Evolutionary conservation across 92 coral and sea anemone genomes (phyloP).

Genomic region (Diadumene lineata): DNA sequence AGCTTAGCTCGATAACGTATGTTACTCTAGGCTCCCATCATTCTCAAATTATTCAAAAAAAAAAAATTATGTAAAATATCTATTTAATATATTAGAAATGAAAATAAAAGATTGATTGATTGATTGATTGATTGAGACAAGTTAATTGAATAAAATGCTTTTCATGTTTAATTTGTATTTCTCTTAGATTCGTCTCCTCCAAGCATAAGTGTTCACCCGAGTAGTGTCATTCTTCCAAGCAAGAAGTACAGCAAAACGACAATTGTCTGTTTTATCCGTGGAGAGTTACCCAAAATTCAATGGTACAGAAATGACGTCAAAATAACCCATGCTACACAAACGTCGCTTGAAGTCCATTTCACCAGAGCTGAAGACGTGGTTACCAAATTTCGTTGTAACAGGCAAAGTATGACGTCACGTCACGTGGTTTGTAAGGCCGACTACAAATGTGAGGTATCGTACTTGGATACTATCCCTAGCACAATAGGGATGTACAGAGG

Average conservation of each 20-base stretch:
- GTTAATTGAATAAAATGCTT: background rate
- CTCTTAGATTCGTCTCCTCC: background rate
- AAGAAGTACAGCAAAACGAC: background rate
- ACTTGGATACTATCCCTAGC: background rate
- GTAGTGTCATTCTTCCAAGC: slow-evolving; percentile 10
- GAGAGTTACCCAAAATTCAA: slow-evolving; percentile 9
- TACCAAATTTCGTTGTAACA: slow-evolving; percentile 5
- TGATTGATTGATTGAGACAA: no score
- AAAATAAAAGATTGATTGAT: no score
- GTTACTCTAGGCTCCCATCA: no score
- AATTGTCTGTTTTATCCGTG: background rate
- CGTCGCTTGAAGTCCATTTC: slow-evolving; percentile 4
- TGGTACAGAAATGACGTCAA: slow-evolving; percentile 6
- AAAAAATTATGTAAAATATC: no score
- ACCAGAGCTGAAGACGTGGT: slow-evolving; percentile 11
- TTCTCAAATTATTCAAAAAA: no score
- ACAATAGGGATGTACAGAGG: background rate
- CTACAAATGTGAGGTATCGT: slow-evolving; percentile 2
- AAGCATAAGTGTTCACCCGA: background rate
- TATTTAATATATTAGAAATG: no score
- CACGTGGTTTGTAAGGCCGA: slow-evolving; percentile 4
- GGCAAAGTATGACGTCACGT: slow-evolving; percentile 5
- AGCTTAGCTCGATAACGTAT: no score
- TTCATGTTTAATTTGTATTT: background rate
- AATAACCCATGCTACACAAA: slow-evolving; percentile 7